Base-by-base conservation (phyloP, 2,888 invertebrate species). In the Meloe dianella region DNA sequence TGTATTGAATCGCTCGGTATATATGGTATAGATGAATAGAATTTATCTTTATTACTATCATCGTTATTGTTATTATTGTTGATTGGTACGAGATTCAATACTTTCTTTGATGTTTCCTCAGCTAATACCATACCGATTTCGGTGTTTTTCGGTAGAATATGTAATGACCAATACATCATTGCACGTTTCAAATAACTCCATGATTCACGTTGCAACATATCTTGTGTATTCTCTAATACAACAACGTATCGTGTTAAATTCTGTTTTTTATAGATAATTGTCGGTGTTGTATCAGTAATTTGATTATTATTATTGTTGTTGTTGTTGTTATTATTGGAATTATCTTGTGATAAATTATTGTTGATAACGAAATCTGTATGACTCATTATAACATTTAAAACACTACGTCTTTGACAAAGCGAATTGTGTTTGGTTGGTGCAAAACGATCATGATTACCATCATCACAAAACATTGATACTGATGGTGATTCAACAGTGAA, bases 341-440 rank as follows among this genome's bases (percentile, higher is more conserved):
- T 73, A 58, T 47, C 9, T 2, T 9, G 9, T 9, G 47, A 20
- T 9, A 20, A 9, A 20, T 47, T 63, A 35, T 75, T 75, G 27
- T 76, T 77, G 2, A 74, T 74, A 9, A 73, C 76, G 74, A 89
- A 89, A 76, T 89, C 89, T 1, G 78, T 72, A 77, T 88, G 87
- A 66, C 83, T 82, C 29, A 85, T 78, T 64, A 89, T 88, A 22
- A 90, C 86, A 67, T 89, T 88, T 75, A 87, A 83, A 2, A 88
- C 87, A 75, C 89, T 89, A 57, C 85, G 84, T 29, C 88, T 84
- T 64, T 86, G 84, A 77, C 91, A 91, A 24, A 90, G 82, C 35
- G 87, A 84, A 79, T 90, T 91, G 70, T 90, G 91, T 80, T 89
- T 89, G 24, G 89, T 90, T 0, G 90, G 90, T 0, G 89, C 88